phyloP scores from a whole-genome alignment of 2,888 invertebrate genomes.

The Lepidochitona cinerea region DNA sequence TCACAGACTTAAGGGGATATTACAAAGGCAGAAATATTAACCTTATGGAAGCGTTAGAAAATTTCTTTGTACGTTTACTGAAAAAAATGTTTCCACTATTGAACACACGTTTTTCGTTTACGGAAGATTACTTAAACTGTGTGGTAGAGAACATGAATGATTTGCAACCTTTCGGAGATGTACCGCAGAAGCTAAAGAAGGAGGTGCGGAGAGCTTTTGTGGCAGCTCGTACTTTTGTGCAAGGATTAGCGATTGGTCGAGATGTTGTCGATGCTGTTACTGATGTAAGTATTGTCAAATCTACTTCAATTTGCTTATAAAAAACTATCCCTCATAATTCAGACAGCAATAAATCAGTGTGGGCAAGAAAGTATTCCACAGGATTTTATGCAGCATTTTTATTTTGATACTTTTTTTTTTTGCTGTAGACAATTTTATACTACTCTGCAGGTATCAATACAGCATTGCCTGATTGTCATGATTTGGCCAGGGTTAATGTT shows the following conservation, averaged over 20 bases:
- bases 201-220: conserved; percentile 94
- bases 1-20: conserved; percentile 90
- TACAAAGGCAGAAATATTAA: conserved; percentile 81
- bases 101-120: conserved; percentile 92
- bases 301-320: too few species aligned
- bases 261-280: conserved; percentile 78
- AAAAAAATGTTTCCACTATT: conserved; percentile 92
- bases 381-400: too few species aligned
- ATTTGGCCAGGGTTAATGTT: too few species aligned
- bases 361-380: too few species aligned
- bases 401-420: too few species aligned
- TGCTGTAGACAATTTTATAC: too few species aligned
- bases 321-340: too few species aligned
- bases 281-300: conserved; percentile 49
- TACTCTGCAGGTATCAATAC: too few species aligned
- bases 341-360: too few species aligned
- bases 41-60: conserved; percentile 89
- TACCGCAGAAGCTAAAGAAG: conserved; percentile 89
- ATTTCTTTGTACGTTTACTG: conserved; percentile 92
- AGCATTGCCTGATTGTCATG: too few species aligned
- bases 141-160: conserved; percentile 93
- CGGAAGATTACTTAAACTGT: conserved; percentile 85
- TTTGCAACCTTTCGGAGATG: conserved; percentile 94
- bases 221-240: conserved; percentile 93
- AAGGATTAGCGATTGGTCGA: conserved; percentile 86